Evolutionary conservation across 1,140 invertebrate genomes (phyloP).

Genomic region (Bombus fervidus): DNA sequence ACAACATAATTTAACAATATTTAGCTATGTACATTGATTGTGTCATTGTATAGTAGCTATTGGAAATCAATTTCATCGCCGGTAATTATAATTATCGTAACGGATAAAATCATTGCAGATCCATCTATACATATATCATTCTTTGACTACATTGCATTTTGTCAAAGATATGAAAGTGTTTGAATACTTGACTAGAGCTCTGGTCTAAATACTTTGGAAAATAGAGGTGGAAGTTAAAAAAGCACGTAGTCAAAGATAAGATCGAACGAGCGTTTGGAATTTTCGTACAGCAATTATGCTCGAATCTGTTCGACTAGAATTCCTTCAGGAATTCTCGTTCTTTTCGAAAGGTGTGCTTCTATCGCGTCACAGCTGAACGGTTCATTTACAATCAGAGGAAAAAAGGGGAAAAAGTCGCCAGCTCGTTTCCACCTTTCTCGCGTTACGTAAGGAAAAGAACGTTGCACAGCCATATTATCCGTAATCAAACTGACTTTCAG

Average conservation of each 20-base stretch:
- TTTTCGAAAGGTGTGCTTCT: background rate
- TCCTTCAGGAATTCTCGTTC: background rate
- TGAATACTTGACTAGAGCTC: background rate
- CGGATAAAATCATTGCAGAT: background rate
- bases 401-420: constrained; percentile 1
- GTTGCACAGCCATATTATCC: constrained; percentile 24
- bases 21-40: background rate
- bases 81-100: background rate
- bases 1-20: background rate
- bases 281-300: background rate
- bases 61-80: too few relatives aligned
- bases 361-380: constrained; percentile 32
- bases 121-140: background rate
- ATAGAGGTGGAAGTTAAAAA: background rate
- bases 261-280: background rate
- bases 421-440: constrained; percentile 43
- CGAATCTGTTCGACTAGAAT: background rate
- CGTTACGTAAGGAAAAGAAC: constrained; percentile 38
- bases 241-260: background rate
- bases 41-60: too few relatives aligned
- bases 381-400: constrained; percentile 10
- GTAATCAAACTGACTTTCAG: constrained; percentile 9
- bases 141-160: background rate
- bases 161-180: too few relatives aligned
- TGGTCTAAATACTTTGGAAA: background rate